Percentiles rank a stretch among this genome's conserved stretches.
Evolutionary conservation across 1,140 invertebrate genomes (phyloP).

Genomic region (Schlechtendalia chinensis): DNA sequence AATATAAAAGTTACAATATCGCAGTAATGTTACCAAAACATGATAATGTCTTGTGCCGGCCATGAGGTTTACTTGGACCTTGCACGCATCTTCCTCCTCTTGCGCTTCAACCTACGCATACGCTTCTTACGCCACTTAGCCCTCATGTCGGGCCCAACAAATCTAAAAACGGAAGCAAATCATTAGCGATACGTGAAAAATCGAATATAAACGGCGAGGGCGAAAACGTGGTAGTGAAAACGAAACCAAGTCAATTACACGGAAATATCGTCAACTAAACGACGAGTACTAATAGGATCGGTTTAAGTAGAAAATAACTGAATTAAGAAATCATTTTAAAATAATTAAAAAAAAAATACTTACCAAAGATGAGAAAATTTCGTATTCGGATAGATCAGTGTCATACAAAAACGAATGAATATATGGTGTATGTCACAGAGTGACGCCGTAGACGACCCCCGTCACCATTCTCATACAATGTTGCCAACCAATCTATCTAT

Average conservation of each 20-base stretch:
- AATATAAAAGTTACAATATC: slow-evolving; percentile 42
- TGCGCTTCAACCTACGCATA: slow-evolving; percentile 52
- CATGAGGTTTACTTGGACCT: slow-evolving; percentile 50
- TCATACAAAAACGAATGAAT: not conserved
- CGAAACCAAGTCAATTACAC: not conserved
- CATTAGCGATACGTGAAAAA: not conserved
- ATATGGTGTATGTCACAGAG: not conserved
- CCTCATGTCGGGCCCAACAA: slow-evolving; percentile 34
- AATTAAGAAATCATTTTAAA: not conserved
- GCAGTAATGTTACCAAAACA: slow-evolving; percentile 38
- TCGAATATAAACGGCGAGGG: not conserved
- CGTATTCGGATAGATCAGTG: not conserved
- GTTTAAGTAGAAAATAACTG: not conserved
- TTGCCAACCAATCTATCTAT: not conserved
- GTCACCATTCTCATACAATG: not conserved
- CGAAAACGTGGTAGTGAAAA: not conserved
- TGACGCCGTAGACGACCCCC: slow-evolving; percentile 9
- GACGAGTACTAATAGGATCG: not conserved
- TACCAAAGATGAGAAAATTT: slow-evolving; percentile 8
- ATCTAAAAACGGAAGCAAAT: not conserved
- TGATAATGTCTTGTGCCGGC: not conserved
- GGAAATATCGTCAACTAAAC: not conserved
- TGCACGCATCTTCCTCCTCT: slow-evolving; percentile 52
- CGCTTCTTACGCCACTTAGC: slow-evolving; percentile 52
- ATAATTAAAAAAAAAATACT: not conserved